phyloP scores from a whole-genome alignment of 2,797 vertebrate genomes.

The Hemitrygon akajei region DNA sequence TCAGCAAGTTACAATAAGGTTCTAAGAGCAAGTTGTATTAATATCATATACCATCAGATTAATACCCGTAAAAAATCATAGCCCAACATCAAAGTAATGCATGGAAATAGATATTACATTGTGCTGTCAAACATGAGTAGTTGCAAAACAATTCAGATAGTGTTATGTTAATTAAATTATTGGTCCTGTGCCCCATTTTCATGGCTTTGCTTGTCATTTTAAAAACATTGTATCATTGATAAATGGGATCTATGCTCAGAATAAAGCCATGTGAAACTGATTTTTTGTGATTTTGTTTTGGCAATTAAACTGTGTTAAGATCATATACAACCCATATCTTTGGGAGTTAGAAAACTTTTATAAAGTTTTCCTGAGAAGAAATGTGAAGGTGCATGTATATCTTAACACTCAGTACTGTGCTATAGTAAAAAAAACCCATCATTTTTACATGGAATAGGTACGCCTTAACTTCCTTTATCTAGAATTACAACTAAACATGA shows the following conservation, averaged over 20 bases:
- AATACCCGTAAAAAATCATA: not conserved
- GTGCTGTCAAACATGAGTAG: not conserved
- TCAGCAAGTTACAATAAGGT: not conserved
- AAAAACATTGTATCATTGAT: not conserved
- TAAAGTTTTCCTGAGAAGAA: not conserved
- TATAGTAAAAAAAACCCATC: not conserved
- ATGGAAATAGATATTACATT: not conserved
- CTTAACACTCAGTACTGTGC: not conserved
- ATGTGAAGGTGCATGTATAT: not conserved
- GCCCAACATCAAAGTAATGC: not conserved
- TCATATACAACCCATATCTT: not conserved
- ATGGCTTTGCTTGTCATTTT: not conserved
- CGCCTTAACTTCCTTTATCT: not conserved
- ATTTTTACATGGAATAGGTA: not conserved
- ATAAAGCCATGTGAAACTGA: not conserved
- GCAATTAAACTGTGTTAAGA: not conserved
- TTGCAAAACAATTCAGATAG: too few species aligned
- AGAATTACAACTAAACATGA: not conserved
- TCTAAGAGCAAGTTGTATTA: not conserved
- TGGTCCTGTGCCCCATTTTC: not conserved
- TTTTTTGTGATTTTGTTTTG: not conserved
- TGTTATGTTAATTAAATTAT: too few species aligned
- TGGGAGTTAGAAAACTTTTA: not conserved
- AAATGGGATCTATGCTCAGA: not conserved
- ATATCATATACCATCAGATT: not conserved